phyloP scores from a whole-genome alignment of 1,140 invertebrate species.

The Drosophila santomea region DNA sequence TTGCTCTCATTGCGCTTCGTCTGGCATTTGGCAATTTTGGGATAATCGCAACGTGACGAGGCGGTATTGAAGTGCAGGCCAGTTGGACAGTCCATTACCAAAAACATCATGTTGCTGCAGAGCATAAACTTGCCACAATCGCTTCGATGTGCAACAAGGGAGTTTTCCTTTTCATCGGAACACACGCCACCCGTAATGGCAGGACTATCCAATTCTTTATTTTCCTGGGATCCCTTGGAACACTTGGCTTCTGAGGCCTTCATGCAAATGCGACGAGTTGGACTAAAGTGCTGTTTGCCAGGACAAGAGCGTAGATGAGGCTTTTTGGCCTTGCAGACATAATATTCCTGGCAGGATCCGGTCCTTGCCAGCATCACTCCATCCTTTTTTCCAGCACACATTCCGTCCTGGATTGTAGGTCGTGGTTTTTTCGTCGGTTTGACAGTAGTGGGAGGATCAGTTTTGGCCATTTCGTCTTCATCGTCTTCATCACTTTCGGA shows the following conservation, averaged over 20 bases:
- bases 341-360: conserved; percentile 66
- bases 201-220: conserved; percentile 16
- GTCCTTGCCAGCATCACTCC: conserved; percentile 47
- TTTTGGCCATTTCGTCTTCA: conserved; percentile 2
- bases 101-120: conserved; percentile 64
- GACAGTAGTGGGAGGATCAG: conserved; percentile 3
- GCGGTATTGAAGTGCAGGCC: conserved; percentile 71
- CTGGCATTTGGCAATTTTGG: conserved; percentile 65
- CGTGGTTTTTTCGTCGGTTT: conserved; percentile 12
- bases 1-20: conserved; percentile 33
- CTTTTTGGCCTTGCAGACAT: conserved; percentile 52
- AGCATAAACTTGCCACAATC: conserved; percentile 73
- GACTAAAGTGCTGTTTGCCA: conserved; percentile 59
- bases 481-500: conserved; percentile 42
- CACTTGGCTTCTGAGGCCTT: conserved; percentile 57
- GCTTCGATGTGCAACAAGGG: conserved; percentile 45
- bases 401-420: neutral
- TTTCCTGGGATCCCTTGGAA: neutral
- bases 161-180: conserved; percentile 55
- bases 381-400: conserved; percentile 52
- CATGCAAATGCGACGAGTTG: conserved; percentile 52
- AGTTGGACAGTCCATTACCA: conserved; percentile 69
- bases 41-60: conserved; percentile 68
- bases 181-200: conserved; percentile 51
- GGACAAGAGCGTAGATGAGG: conserved; percentile 51